phyloP scores from a whole-genome alignment of 2,888 invertebrate genomes.

The Nysson spinosus region DNA sequence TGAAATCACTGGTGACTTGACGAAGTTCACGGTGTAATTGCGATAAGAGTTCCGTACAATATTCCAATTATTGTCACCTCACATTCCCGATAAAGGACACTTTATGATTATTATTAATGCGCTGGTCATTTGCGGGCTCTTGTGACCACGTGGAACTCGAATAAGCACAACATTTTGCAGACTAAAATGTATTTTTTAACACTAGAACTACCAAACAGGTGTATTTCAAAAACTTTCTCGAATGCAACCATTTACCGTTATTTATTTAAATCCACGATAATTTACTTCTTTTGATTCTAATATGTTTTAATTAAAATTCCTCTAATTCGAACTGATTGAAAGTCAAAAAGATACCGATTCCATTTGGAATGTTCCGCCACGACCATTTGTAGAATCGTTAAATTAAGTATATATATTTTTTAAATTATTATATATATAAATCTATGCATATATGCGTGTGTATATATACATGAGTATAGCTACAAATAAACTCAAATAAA shows the following conservation, averaged over 20 bases:
- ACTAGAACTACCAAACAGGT: too few species aligned
- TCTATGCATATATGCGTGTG: constrained; percentile 13
- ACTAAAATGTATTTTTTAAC: too few species aligned
- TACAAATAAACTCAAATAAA: constrained; percentile 40
- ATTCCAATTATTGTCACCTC: background rate
- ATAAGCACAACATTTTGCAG: too few species aligned
- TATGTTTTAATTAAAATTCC: background rate
- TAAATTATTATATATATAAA: constrained; percentile 17
- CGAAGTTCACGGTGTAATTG: constrained; percentile 4
- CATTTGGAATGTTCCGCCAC: constrained; percentile 3
- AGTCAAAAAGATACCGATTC: constrained; percentile 23
- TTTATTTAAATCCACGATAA: too few species aligned
- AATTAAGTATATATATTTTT: background rate
- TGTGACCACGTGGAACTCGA: too few species aligned
- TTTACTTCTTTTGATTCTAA: background rate
- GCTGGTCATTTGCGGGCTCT: too few species aligned
- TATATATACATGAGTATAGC: constrained; percentile 38
- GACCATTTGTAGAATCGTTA: constrained; percentile 10
- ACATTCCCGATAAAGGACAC: constrained; percentile 14
- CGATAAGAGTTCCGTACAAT: constrained; percentile 7
- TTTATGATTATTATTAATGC: constrained; percentile 29
- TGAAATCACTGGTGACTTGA: constrained; percentile 3
- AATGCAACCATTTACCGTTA: too few species aligned
- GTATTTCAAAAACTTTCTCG: too few species aligned
- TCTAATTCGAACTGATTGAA: constrained; percentile 1